A percentile compares a stretch with the other conserved stretches of the same genome.
Conservation (phyloP, 2,113 vertebrate species). For the Podocnemis expansa region DNA sequence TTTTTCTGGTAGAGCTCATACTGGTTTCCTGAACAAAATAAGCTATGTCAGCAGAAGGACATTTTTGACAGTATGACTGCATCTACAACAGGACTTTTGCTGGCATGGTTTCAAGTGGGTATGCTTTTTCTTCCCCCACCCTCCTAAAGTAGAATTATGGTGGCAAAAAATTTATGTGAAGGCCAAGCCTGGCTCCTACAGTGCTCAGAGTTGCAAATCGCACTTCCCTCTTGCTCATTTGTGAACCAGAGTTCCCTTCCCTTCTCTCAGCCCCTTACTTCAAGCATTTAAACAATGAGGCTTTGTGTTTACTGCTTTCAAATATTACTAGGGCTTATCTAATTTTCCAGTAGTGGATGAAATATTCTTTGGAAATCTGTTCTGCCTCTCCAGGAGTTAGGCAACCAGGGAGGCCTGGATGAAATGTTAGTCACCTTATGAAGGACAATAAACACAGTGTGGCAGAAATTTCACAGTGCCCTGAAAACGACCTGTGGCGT, state of each 20-base stretch:
- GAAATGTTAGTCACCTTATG: background rate
- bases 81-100: background rate
- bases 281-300: background rate
- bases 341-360: background rate
- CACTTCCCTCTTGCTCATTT: background rate
- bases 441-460: background rate
- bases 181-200: background rate
- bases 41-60: background rate
- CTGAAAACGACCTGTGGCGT: constrained; percentile 7
- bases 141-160: background rate
- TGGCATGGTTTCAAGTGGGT: background rate
- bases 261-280: background rate
- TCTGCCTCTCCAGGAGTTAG: background rate
- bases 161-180: background rate
- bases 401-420: background rate
- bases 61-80: background rate
- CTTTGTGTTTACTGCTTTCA: background rate
- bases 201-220: background rate
- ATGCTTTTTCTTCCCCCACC: background rate
- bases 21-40: background rate
- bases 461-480: constrained; percentile 47
- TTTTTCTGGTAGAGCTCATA: background rate
- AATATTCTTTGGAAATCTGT: background rate
- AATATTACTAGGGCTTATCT: background rate
- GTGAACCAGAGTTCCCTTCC: background rate